Percentiles rank a stretch among this genome's conserved stretches.
Evolutionary conservation across 2,797 vertebrate genomes (phyloP).

Genomic region (Coregonus sp.): DNA sequence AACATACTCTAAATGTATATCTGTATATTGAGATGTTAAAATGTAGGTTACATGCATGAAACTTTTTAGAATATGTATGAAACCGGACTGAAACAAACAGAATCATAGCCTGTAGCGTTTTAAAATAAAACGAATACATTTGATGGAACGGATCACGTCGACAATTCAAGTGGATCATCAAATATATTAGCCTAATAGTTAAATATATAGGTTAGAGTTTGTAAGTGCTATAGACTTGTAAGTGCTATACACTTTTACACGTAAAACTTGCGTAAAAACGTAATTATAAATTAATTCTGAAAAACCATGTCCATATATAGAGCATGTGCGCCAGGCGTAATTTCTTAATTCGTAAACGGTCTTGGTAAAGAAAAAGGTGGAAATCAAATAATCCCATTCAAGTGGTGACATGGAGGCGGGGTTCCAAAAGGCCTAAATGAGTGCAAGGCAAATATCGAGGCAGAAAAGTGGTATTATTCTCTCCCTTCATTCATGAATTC

Average conservation of each 20-base stretch:
- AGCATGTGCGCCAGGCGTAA: background rate
- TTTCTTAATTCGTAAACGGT: background rate
- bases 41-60: background rate
- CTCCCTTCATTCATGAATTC: background rate
- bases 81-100: background rate
- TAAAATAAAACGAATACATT: background rate
- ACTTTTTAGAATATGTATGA: background rate
- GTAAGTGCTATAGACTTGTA: background rate
- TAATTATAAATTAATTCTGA: background rate
- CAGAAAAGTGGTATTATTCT: constrained; percentile 4
- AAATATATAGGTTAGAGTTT: background rate
- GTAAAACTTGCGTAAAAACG: background rate
- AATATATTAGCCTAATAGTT: background rate
- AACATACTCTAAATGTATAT: background rate
- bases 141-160: background rate
- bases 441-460: background rate
- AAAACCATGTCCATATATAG: background rate
- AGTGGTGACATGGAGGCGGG: background rate
- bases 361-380: background rate
- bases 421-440: constrained; percentile 1
- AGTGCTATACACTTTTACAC: no score
- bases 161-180: background rate
- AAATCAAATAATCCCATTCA: constrained; percentile 11
- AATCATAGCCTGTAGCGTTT: background rate
- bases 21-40: background rate